A percentile compares a stretch with the other conserved stretches of the same genome.
Evolutionary conservation across 2,113 vertebrate genomes (phyloP).

Genomic region (Salvator merianae): DNA sequence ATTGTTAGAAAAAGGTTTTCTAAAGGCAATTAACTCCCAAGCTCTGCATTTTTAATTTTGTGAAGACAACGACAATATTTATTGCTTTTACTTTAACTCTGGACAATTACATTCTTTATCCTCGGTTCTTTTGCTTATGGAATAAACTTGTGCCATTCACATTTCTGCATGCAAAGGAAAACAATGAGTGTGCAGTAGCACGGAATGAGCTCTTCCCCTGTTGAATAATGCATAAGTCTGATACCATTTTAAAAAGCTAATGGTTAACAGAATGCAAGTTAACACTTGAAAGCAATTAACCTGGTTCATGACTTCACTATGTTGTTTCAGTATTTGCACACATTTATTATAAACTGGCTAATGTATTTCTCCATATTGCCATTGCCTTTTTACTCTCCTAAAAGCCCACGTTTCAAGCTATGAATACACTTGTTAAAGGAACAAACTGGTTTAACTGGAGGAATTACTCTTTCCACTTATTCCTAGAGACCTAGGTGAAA

Average conservation of each 20-base stretch:
- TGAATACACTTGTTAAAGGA: background rate
- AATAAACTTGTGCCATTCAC: background rate
- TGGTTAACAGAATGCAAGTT: background rate
- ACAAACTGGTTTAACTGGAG: too few relatives aligned
- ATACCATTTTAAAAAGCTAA: background rate
- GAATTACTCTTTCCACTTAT: too few relatives aligned
- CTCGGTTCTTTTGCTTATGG: background rate
- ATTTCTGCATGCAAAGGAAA: background rate
- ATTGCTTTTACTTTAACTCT: background rate
- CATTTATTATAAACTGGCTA: background rate
- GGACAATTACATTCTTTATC: background rate
- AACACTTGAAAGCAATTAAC: background rate
- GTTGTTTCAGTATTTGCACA: background rate
- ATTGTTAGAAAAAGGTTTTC: background rate
- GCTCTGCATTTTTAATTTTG: constrained; percentile 2
- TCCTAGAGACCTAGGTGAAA: too few relatives aligned
- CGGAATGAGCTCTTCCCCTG: background rate
- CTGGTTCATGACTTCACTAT: background rate
- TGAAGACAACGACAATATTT: background rate
- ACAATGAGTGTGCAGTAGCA: background rate
- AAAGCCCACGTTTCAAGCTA: background rate
- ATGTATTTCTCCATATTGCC: background rate
- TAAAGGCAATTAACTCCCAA: background rate
- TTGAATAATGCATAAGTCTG: background rate
- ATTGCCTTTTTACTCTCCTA: background rate